Base-by-base conservation (phyloP, 2,888 invertebrate genomes). In the Auanema sp. region DNA sequence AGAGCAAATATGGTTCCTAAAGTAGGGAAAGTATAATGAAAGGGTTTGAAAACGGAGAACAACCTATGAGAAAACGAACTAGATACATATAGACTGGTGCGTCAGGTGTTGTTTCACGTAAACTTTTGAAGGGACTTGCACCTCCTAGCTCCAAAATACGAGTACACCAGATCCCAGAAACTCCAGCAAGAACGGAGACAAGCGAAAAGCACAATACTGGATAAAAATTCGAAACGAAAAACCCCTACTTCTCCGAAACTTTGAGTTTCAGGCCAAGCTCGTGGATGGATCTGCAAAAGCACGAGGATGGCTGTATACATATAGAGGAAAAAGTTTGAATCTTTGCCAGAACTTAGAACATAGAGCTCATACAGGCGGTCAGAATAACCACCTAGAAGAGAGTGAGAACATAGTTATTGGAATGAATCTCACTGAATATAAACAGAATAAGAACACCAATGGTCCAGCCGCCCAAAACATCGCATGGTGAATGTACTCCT, bases 261-360 rank as follows among this genome's bases (percentile, higher is more conserved):
- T 64, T 71, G 71, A 23, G 71, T 71, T 52, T 71, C 71, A 0
- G 71, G 71, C 71, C 71, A 71, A 14, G 69, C 64, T 4, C 71
- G 59, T 5, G 71, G 71, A 24, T 69, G 69, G 23, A 67, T 33
- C 40, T 44, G 60, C 11, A 65, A 56, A n/a, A 65, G 55, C 41
- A 69, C 24, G 11, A 58, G 41, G 44, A 61, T 24, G 40, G 58
- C 25, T 24, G 58, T 16, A 50, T 60, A 67, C 54, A 67, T 40
- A 33, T 59, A 63, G 54, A 53, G n/a, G 55, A 55, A 64, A 44
- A 64, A 64, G n/a, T 54, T 41, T 16, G 12, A 40, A 24, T 54
- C 56, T 12, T 55, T 43, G 16, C 60, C 49, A 11, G 66, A 66
- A 41, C 58, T 60, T 18, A 47, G 52, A 23, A 65, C 41, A 64